Conservation (phyloP, 2,113 vertebrate genomes). For the Zingel zingel region DNA sequence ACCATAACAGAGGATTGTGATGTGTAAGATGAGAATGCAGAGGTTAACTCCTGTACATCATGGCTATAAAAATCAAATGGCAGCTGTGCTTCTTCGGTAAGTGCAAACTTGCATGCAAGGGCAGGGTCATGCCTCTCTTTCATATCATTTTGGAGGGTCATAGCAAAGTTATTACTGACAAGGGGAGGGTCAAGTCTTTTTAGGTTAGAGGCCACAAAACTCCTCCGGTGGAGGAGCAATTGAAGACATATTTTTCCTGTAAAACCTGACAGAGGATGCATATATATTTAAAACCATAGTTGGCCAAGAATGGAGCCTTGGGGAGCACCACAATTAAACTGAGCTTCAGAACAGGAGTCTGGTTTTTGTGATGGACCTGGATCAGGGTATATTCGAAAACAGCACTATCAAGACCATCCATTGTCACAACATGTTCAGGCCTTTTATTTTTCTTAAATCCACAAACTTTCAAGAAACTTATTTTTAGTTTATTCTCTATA, state of each 20-base stretch:
- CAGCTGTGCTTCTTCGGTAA: no score
- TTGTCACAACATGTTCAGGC: not conserved
- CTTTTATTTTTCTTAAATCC: not conserved
- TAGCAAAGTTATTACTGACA: no score
- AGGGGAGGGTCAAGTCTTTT: no score
- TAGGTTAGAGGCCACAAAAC: no score
- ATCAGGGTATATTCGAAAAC: not conserved
- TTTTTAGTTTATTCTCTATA: not conserved
- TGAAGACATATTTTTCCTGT: not conserved
- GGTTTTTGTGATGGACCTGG: not conserved
- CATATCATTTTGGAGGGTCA: no score
- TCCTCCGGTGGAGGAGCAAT: no score
- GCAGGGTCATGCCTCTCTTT: no score
- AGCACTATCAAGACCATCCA: not conserved
- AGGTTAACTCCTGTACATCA: no score
- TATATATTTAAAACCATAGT: not conserved
- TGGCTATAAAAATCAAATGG: no score
- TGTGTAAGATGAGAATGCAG: no score
- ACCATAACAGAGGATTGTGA: no score
- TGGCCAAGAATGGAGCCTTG: not conserved
- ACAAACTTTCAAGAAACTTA: not conserved
- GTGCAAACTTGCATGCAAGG: no score
- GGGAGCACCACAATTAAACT: not conserved
- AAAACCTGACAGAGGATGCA: not conserved
- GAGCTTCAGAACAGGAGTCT: not conserved